These are phyloP conservation scores for Coelinius sp. DNA, from an alignment of 2,888 invertebrate species.

Conservation along the genomic window DNA sequence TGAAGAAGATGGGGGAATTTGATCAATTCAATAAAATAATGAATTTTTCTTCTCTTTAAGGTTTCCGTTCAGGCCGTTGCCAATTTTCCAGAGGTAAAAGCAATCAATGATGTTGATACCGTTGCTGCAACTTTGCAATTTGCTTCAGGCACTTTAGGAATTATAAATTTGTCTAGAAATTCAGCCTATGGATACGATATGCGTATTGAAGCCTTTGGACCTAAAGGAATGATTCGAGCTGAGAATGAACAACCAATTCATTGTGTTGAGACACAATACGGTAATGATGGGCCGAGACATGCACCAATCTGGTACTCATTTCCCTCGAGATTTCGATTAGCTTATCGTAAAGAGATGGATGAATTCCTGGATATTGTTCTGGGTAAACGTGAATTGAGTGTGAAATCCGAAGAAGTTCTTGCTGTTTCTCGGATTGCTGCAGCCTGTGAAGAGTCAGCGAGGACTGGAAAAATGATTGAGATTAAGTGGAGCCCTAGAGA, in stretches of 20 bases:
- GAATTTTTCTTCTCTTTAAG: slow-evolving; percentile 47
- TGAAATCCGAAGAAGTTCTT: slow-evolving; percentile 73
- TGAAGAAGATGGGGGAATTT: neutral
- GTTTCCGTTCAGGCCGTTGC: slow-evolving; percentile 64
- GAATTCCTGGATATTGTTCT: slow-evolving; percentile 76
- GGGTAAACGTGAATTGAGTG: slow-evolving; percentile 69
- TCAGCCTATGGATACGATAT: slow-evolving; percentile 80
- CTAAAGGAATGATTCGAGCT: slow-evolving; percentile 74
- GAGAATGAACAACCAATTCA: slow-evolving; percentile 74
- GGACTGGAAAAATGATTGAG: slow-evolving; percentile 72
- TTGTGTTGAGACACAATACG: slow-evolving; percentile 70
- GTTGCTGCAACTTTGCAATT: slow-evolving; percentile 76
- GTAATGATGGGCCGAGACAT: slow-evolving; percentile 68
- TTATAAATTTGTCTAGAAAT: slow-evolving; percentile 77
- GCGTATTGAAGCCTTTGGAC: slow-evolving; percentile 78
- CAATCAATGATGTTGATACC: slow-evolving; percentile 77
- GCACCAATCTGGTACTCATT: slow-evolving; percentile 77
- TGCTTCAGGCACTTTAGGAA: slow-evolving; percentile 76
- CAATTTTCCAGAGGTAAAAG: slow-evolving; percentile 75
- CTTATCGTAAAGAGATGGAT: slow-evolving; percentile 74
- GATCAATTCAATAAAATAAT: neutral
- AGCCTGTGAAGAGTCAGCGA: slow-evolving; percentile 74
- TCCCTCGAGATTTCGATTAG: slow-evolving; percentile 74
- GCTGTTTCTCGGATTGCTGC: slow-evolving; percentile 75
- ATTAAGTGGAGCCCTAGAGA: slow-evolving; percentile 73